Conservation (phyloP, 2,113 vertebrate genomes). For the Daubentonia madagascariensis region DNA sequence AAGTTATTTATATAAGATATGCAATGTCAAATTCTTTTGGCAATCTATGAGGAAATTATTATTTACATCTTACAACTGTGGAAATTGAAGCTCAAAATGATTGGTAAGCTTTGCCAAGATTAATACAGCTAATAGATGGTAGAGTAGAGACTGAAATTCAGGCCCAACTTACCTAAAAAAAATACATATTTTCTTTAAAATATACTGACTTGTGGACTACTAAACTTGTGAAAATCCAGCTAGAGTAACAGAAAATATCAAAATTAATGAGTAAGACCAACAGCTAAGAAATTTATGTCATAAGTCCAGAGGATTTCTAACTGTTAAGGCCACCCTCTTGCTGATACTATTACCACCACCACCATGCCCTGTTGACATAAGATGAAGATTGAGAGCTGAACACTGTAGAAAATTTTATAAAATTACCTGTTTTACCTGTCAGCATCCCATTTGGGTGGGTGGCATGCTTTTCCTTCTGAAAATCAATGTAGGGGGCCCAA, state of each 20-base stretch:
- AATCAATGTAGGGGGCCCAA: background rate
- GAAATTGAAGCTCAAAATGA: background rate
- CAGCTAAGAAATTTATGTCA: background rate
- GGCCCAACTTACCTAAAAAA: background rate
- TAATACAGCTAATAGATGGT: background rate
- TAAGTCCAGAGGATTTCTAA: background rate
- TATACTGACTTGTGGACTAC: background rate
- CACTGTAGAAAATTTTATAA: background rate
- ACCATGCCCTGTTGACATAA: background rate
- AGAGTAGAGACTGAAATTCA: background rate
- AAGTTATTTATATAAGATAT: background rate
- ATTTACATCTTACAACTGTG: background rate
- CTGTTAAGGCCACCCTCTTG: background rate
- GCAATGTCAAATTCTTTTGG: background rate
- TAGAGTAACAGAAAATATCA: background rate
- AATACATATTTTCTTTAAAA: background rate
- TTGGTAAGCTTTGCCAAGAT: background rate
- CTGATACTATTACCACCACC: background rate
- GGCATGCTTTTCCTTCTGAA: background rate
- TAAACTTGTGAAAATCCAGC: background rate
- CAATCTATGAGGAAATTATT: background rate
- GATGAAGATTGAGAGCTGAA: background rate
- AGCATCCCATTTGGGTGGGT: background rate
- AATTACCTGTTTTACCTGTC: background rate
- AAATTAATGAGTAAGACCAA: background rate